Evolutionary conservation across 2,888 invertebrate genomes (phyloP).

Genomic region (Colostygia pectinataria): DNA sequence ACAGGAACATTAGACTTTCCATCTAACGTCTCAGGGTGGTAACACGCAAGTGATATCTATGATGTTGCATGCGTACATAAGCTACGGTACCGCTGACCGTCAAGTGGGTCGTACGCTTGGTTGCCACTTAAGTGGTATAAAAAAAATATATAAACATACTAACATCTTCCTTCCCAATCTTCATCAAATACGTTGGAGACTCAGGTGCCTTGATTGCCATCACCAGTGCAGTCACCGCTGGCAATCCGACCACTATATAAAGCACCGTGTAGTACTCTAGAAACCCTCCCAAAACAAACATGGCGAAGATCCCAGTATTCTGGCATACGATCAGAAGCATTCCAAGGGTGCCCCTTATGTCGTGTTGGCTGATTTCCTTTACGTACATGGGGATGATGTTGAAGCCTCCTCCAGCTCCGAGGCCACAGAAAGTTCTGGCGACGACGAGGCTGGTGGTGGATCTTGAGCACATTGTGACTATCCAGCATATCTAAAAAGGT

Average conservation of each 20-base stretch:
- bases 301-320: slow-evolving; percentile 51
- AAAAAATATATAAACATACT: no score
- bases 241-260: slow-evolving; percentile 45
- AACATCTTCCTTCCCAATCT: slow-evolving; percentile 53
- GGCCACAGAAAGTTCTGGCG: slow-evolving; percentile 48
- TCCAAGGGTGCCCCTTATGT: slow-evolving; percentile 53
- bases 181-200: slow-evolving; percentile 61
- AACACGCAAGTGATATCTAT: no score
- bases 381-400: slow-evolving; percentile 55
- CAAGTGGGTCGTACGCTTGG: no score
- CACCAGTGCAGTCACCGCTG: slow-evolving; percentile 41
- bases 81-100: no score
- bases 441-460: slow-evolving; percentile 42
- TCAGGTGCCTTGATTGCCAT: slow-evolving; percentile 56
- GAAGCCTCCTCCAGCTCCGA: slow-evolving; percentile 52
- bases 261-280: slow-evolving; percentile 52
- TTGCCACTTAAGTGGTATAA: no score
- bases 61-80: no score
- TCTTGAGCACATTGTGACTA: slow-evolving; percentile 42
- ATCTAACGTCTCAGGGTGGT: no score
- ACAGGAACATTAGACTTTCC: no score
- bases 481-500: slow-evolving; percentile 46
- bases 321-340: slow-evolving; percentile 45
- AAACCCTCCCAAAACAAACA: slow-evolving; percentile 55
- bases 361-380: slow-evolving; percentile 58